Evolutionary conservation across 2,797 vertebrate species (phyloP).

Genomic region (Hemitrygon akajei): DNA sequence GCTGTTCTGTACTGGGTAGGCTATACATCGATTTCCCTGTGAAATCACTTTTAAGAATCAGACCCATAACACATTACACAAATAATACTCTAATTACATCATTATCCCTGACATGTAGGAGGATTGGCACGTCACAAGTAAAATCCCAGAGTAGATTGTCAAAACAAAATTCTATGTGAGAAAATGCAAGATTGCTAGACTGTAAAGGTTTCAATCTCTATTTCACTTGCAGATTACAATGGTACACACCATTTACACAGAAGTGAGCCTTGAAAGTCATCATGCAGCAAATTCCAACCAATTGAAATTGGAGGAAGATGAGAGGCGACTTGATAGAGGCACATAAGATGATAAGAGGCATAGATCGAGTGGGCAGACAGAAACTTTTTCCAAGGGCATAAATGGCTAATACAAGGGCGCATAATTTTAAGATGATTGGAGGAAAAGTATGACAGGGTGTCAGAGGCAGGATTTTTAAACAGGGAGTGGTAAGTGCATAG

Average conservation of each 20-base stretch:
- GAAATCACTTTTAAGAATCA: background rate
- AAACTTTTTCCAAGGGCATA: too few species aligned
- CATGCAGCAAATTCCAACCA: background rate
- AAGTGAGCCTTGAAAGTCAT: background rate
- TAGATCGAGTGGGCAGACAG: too few species aligned
- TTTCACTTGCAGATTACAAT: background rate
- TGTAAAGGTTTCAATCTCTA: background rate
- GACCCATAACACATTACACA: background rate
- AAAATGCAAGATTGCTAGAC: background rate
- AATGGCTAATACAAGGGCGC: too few species aligned
- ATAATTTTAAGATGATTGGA: too few species aligned
- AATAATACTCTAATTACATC: constrained; percentile 17
- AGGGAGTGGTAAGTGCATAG: too few species aligned
- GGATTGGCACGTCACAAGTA: background rate
- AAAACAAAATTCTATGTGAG: constrained; percentile 17
- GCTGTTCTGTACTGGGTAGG: background rate
- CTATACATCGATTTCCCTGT: background rate
- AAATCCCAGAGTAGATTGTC: background rate
- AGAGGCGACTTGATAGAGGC: too few species aligned
- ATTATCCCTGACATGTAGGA: background rate
- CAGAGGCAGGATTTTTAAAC: too few species aligned
- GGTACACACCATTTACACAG: background rate
- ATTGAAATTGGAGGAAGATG: too few species aligned
- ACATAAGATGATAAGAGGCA: too few species aligned
- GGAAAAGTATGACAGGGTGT: too few species aligned